phyloP scores from a whole-genome alignment of 1,140 invertebrate genomes.

The Caenorhabditis briggsae region DNA sequence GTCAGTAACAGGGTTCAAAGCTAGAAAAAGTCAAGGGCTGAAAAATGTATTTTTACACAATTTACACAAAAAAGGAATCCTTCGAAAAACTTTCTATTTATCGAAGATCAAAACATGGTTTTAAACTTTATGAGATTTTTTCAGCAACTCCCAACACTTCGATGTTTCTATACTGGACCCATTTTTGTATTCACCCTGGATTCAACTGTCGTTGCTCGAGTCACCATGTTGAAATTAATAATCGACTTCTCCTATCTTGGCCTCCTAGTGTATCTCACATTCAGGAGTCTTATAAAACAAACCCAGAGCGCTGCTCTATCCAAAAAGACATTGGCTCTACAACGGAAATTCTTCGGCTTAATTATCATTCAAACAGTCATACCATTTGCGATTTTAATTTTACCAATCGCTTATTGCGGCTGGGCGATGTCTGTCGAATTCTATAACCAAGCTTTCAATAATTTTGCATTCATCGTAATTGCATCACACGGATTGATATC shows the following conservation, averaged over 20 bases:
- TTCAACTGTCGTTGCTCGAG: background rate
- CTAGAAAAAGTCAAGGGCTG: too few relatives aligned
- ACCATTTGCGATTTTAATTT: conserved; percentile 19
- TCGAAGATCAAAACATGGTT: background rate
- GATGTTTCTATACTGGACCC: conserved; percentile 16
- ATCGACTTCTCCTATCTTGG: conserved; percentile 7
- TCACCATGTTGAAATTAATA: conserved; percentile 11
- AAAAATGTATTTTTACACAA: too few relatives aligned
- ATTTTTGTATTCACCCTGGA: conserved; percentile 19
- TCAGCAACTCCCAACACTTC: conserved; percentile 10
- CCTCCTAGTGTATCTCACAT: background rate
- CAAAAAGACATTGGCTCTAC: background rate
- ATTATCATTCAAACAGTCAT: conserved; percentile 19
- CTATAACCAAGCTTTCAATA: conserved; percentile 13
- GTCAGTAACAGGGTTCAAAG: too few relatives aligned
- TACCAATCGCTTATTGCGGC: background rate
- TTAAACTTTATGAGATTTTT: background rate
- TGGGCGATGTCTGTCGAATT: background rate
- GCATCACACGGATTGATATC: conserved; percentile 31
- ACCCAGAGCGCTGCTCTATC: conserved; percentile 1
- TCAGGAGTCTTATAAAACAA: conserved; percentile 17
- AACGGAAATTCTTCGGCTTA: background rate
- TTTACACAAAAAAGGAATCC: too few relatives aligned
- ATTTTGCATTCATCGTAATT: conserved; percentile 22
- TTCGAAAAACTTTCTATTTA: too few relatives aligned